phyloP scores from a whole-genome alignment of 2,888 invertebrate genomes.

The Germaria angustata region DNA sequence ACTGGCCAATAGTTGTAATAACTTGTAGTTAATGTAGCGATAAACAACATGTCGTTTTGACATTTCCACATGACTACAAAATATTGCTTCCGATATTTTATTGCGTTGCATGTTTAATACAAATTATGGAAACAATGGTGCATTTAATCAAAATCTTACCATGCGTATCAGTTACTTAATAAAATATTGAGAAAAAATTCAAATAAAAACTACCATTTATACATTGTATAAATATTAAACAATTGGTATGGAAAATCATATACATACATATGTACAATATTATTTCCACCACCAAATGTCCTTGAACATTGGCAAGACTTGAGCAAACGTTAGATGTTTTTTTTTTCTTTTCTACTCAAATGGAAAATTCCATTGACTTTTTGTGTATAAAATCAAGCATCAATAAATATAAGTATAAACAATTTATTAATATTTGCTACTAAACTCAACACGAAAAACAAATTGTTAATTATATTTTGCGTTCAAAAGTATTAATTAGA shows the following conservation, averaged over 20 bases:
- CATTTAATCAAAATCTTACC: constrained; percentile 2
- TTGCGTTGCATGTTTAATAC: constrained; percentile 34
- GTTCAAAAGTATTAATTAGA: not conserved
- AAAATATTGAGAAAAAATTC: not conserved
- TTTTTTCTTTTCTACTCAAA: not conserved
- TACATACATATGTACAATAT: not conserved
- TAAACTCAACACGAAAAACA: too few species aligned
- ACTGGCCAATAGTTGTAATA: not conserved
- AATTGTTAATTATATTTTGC: too few species aligned
- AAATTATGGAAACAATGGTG: not conserved
- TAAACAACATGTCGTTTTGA: constrained; percentile 3
- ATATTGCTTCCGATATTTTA: constrained; percentile 22
- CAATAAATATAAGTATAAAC: too few species aligned
- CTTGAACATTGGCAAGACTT: constrained; percentile 28
- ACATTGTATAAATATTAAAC: not conserved
- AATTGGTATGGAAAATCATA: constrained; percentile 12
- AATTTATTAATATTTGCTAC: not conserved
- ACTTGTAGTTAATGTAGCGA: not conserved
- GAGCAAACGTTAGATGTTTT: not conserved
- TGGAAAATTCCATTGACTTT: not conserved
- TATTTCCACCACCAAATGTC: not conserved
- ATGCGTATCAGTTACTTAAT: constrained; percentile 31
- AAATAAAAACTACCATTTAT: not conserved
- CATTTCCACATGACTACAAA: constrained; percentile 31
- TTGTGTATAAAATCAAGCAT: not conserved